These are phyloP conservation scores for Heliangelus exortis DNA, from an alignment of 2,797 vertebrate species.

Conservation along the genomic window DNA sequence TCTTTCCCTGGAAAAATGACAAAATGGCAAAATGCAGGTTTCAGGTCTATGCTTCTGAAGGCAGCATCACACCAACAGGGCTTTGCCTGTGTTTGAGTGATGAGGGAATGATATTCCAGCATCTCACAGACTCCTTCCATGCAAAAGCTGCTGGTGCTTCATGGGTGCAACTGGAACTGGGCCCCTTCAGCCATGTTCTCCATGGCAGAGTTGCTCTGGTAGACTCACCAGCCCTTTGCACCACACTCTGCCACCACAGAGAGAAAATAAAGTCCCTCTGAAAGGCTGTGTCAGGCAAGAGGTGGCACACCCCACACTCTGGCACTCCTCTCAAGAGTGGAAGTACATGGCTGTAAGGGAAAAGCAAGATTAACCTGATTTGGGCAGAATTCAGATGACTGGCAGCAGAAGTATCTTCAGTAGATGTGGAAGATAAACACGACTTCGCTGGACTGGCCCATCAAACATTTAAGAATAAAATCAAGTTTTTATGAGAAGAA, in stretches of 20 bases:
- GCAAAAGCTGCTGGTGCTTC: background rate
- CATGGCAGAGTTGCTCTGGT: background rate
- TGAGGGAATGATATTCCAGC: background rate
- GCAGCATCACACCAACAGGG: background rate
- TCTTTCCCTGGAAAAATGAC: background rate
- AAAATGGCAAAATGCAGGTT: background rate
- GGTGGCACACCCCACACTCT: background rate
- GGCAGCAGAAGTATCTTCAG: background rate
- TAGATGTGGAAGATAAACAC: background rate
- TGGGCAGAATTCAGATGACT: background rate
- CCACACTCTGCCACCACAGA: background rate
- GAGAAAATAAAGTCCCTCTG: background rate
- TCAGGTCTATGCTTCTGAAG: background rate
- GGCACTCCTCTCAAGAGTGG: background rate
- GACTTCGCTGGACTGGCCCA: background rate
- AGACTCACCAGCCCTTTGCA: background rate
- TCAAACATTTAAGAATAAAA: constrained; percentile 5
- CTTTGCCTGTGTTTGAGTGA: background rate
- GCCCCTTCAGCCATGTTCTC: background rate
- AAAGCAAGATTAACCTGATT: background rate
- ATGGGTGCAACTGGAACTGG: background rate
- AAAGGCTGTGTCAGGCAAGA: background rate
- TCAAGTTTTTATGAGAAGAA: background rate
- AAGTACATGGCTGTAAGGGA: background rate
- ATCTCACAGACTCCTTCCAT: background rate